phyloP scores from a whole-genome alignment of 1,140 invertebrate genomes.

The Contarinia nasturtii region DNA sequence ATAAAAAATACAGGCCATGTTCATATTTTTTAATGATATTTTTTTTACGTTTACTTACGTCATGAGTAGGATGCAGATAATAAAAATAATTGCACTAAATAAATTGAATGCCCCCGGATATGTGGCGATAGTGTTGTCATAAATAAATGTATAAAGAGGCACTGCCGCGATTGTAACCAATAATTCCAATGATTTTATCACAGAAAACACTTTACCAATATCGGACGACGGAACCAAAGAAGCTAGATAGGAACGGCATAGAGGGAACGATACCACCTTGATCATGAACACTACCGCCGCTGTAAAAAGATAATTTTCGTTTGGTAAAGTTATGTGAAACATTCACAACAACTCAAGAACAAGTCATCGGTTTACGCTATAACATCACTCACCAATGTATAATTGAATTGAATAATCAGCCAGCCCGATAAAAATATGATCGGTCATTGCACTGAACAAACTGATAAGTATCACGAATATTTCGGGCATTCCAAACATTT shows the following conservation, averaged over 20 bases:
- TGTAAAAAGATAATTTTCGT: conserved; percentile 9
- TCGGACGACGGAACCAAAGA: conserved; percentile 42
- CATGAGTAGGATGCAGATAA: conserved; percentile 22
- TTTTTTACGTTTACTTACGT: conserved; percentile 23
- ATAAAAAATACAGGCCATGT: too few species aligned
- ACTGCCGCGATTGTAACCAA: conserved; percentile 35
- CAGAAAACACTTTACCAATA: conserved; percentile 30
- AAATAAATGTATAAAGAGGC: conserved; percentile 38
- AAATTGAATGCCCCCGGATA: conserved; percentile 35
- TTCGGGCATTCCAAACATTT: conserved; percentile 12
- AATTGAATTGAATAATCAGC: conserved; percentile 38
- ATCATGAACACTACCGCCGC: conserved; percentile 30
- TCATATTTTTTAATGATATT: background rate
- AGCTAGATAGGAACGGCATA: conserved; percentile 40
- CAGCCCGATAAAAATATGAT: conserved; percentile 29
- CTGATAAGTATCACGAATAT: conserved; percentile 22
- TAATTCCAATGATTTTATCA: conserved; percentile 25
- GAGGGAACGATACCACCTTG: conserved; percentile 31
- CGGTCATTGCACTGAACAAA: conserved; percentile 22
- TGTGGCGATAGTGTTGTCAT: conserved; percentile 28
- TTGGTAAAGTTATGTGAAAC: too few species aligned
- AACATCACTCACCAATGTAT: conserved; percentile 31
- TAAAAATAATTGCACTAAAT: conserved; percentile 25
- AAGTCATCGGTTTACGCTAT: too few species aligned
- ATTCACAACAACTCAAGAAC: too few species aligned